phyloP scores from a whole-genome alignment of 2,797 vertebrate species.

The Acipenser transmontanus region DNA sequence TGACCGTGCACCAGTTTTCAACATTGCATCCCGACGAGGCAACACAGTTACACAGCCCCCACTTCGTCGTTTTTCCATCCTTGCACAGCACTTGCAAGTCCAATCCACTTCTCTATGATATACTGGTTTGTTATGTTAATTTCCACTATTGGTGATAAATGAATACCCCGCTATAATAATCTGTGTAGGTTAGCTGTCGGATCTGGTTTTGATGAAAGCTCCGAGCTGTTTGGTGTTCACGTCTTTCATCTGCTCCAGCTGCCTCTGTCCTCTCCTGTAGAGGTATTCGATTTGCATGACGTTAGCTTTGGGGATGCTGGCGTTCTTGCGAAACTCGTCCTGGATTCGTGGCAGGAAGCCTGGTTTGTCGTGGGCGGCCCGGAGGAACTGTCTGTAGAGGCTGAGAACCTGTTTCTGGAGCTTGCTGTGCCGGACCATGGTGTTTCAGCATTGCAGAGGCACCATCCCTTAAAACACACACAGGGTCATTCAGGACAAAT shows the following conservation, averaged over 20 bases:
- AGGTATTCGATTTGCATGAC: constrained; percentile 83
- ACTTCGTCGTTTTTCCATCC: too few relatives aligned
- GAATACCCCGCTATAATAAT: too few relatives aligned
- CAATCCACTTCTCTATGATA: too few relatives aligned
- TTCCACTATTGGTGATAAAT: too few relatives aligned
- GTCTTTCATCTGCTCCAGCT: constrained; percentile 71
- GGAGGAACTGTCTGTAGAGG: constrained; percentile 76
- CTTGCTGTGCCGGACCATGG: constrained; percentile 70
- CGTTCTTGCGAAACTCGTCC: constrained; percentile 70
- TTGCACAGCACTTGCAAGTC: too few relatives aligned
- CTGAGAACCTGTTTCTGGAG: constrained; percentile 75
- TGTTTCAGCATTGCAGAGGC: background rate
- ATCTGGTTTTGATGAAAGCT: constrained; percentile 52
- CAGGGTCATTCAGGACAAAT: background rate
- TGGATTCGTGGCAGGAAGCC: constrained; percentile 73
- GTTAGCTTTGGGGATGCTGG: constrained; percentile 67
- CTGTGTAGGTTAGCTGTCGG: constrained; percentile 24
- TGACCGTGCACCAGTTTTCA: too few relatives aligned
- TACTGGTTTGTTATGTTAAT: too few relatives aligned
- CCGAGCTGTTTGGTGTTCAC: constrained; percentile 72
- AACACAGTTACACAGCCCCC: too few relatives aligned
- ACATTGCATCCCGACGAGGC: too few relatives aligned
- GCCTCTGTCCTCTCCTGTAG: constrained; percentile 68
- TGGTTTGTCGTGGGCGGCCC: constrained; percentile 67
- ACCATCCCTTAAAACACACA: background rate